These are phyloP conservation scores for Drosophila tristis DNA, from an alignment of 1,140 invertebrate genomes.

Conservation along the genomic window DNA sequence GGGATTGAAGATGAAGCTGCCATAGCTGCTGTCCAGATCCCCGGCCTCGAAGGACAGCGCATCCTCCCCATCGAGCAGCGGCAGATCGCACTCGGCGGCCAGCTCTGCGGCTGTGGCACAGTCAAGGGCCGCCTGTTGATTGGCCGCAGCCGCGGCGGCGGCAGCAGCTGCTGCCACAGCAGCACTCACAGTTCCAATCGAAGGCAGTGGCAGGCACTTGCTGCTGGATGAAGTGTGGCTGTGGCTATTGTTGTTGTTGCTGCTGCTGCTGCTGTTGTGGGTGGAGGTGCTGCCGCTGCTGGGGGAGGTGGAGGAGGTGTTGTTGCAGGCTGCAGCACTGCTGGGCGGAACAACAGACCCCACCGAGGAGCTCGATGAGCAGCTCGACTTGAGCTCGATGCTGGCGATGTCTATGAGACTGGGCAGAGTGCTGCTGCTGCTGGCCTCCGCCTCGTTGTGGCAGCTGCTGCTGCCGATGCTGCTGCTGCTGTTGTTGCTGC, in stretches of 20 bases:
- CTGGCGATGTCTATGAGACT: conserved; percentile 64
- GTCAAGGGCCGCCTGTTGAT: conserved; percentile 66
- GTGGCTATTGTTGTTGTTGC: conserved; percentile 23
- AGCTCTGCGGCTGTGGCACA: conserved; percentile 70
- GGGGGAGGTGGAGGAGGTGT: conserved; percentile 22
- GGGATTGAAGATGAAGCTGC: conserved; percentile 73
- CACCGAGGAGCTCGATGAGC: conserved; percentile 84
- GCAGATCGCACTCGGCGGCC: conserved; percentile 69
- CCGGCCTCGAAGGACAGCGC: conserved; percentile 72
- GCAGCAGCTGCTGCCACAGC: conserved; percentile 67
- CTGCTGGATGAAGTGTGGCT: conserved; percentile 35
- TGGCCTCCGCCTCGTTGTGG: conserved; percentile 22
- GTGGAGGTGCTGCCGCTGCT: conserved; percentile 24
- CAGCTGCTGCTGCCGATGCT: conserved; percentile 28
- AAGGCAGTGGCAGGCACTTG: conserved; percentile 68
- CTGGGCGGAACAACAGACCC: conserved; percentile 13
- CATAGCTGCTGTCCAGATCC: conserved; percentile 77
- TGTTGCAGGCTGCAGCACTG: conserved; percentile 21
- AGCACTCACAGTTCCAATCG: conserved; percentile 72
- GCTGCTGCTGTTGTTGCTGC: conserved; percentile 9
- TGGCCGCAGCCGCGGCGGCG: conserved; percentile 61
- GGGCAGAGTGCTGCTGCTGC: conserved; percentile 51
- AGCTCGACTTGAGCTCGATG: conserved; percentile 84
- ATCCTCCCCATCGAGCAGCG: conserved; percentile 68
- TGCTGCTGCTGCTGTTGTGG: conserved; percentile 34